A percentile compares a stretch with the other conserved stretches of the same genome.
These are phyloP conservation scores for Tenebrosternarchus preto DNA, from an alignment of 2,113 vertebrate genomes.

Conservation along the genomic window DNA sequence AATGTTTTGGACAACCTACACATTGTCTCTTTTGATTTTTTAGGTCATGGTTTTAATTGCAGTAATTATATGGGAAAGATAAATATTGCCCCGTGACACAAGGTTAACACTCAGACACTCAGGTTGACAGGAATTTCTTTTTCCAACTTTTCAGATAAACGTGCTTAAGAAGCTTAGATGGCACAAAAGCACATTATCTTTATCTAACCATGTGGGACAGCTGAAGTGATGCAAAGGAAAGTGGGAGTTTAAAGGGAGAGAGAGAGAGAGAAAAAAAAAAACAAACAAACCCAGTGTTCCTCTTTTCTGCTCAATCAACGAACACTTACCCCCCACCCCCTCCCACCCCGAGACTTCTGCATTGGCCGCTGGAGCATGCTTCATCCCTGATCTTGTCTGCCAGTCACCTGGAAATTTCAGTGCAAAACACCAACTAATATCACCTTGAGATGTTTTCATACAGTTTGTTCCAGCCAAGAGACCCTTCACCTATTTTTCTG, in stretches of 20 bases:
- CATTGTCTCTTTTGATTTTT: not conserved
- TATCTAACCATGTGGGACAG: not conserved
- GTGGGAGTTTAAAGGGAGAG: not conserved
- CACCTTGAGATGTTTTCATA: no score
- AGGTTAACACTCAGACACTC: not conserved
- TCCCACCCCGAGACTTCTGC: no score
- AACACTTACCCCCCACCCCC: no score
- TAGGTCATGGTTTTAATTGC: not conserved
- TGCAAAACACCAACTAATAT: no score
- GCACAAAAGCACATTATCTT: conserved; percentile 11
- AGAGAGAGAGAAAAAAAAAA: not conserved
- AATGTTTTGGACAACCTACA: conserved; percentile 5
- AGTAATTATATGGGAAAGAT: conserved; percentile 20
- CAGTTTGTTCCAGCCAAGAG: no score
- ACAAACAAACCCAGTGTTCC: not conserved
- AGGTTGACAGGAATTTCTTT: not conserved
- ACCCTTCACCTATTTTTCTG: no score
- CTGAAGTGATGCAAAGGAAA: not conserved
- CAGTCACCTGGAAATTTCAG: no score
- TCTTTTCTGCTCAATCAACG: no score
- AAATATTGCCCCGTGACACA: conserved; percentile 32
- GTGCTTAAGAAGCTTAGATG: not conserved
- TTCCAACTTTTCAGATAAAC: not conserved
- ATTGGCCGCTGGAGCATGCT: no score
- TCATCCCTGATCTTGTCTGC: no score